Evolutionary conservation across 2,113 vertebrate genomes (phyloP).

Genomic region (Otus sunia): DNA sequence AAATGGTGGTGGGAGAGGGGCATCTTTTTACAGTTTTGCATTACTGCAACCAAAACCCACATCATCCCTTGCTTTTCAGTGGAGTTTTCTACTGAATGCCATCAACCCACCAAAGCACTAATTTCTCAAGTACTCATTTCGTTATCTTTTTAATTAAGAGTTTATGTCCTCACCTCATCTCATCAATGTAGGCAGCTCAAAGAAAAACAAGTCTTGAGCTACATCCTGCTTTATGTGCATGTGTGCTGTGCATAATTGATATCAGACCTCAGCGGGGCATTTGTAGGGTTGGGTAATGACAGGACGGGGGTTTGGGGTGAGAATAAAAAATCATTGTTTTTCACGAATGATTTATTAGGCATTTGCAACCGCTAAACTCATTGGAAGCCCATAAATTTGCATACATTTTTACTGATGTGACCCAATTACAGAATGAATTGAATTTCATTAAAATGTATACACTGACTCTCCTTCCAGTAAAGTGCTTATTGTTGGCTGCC

Average conservation of each 20-base stretch:
- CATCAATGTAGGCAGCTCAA: not conserved
- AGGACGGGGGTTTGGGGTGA: not conserved
- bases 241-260: not conserved
- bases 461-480: not conserved
- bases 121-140: not conserved
- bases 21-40: not conserved
- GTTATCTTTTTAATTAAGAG: not conserved
- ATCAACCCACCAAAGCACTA: not conserved
- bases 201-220: not conserved
- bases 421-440: constrained; percentile 69
- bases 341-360: constrained; percentile 60
- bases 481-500: constrained; percentile 1
- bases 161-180: not conserved
- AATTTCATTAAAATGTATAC: constrained; percentile 60
- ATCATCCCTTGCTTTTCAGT: not conserved
- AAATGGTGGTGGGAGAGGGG: not conserved
- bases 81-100: not conserved
- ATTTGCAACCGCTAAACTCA: constrained; percentile 10
- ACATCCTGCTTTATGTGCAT: not conserved
- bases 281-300: constrained; percentile 17
- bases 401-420: constrained; percentile 69
- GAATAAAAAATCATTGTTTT: constrained; percentile 21
- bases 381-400: constrained; percentile 73
- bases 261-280: not conserved
- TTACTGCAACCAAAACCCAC: not conserved